These are phyloP conservation scores for Leucozona laternaria DNA, from an alignment of 2,888 invertebrate genomes.

Conservation along the genomic window DNA sequence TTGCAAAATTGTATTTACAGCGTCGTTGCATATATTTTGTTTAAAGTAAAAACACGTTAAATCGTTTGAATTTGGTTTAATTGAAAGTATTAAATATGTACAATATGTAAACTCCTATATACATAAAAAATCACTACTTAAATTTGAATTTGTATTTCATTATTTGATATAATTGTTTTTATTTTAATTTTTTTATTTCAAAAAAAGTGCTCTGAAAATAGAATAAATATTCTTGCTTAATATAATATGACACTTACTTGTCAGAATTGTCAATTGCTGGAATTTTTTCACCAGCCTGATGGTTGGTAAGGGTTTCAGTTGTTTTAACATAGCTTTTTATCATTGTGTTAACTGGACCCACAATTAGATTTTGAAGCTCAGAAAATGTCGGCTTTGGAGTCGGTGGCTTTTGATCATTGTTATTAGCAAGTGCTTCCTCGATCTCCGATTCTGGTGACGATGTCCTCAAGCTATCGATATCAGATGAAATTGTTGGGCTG, in stretches of 20 bases:
- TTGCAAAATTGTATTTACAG: slow-evolving; percentile 58
- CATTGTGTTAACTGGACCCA: slow-evolving; percentile 1
- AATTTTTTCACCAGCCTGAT: not conserved
- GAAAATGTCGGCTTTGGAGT: slow-evolving; percentile 81
- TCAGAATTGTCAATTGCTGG: not conserved
- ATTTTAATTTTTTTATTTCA: not conserved
- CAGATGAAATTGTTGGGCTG: slow-evolving; percentile 54
- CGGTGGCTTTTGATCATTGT: slow-evolving; percentile 79
- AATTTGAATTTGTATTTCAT: not conserved
- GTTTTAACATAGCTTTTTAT: not conserved
- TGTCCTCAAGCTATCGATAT: slow-evolving; percentile 82
- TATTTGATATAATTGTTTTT: slow-evolving; percentile 4
- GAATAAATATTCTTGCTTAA: not conserved
- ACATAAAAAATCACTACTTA: not conserved
- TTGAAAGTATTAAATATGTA: not conserved
- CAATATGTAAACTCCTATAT: not conserved
- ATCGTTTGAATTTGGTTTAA: not conserved
- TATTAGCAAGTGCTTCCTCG: slow-evolving; percentile 81
- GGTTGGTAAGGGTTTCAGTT: not conserved
- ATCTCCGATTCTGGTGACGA: slow-evolving; percentile 83
- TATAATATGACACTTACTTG: slow-evolving; percentile 35
- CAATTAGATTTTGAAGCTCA: slow-evolving; percentile 79
- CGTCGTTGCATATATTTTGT: slow-evolving; percentile 17
- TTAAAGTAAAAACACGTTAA: slow-evolving; percentile 17
- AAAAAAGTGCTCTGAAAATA: not conserved